Evolutionary conservation across 2,113 vertebrate genomes (phyloP).

Genomic region (Clupea harengus): DNA sequence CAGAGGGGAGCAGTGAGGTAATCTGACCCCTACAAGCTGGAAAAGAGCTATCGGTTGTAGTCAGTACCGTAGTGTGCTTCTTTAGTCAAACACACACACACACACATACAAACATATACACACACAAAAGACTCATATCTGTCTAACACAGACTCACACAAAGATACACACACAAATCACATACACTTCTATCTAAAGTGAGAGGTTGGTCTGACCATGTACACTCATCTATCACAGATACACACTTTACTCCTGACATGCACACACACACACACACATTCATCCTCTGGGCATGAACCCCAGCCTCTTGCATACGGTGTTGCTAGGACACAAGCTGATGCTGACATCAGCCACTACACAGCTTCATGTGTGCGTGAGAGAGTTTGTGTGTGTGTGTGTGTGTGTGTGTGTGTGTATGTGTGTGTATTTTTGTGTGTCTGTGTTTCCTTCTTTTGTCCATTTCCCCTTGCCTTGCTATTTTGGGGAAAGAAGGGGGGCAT

Average conservation of each 20-base stretch:
- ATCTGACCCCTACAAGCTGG: too few species aligned
- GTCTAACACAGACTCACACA: neutral
- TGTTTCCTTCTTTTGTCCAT: neutral
- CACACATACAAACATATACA: conserved; percentile 52
- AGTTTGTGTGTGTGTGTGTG: neutral
- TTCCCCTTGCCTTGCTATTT: conserved; percentile 5
- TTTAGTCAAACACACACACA: neutral
- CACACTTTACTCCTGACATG: neutral
- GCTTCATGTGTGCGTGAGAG: neutral
- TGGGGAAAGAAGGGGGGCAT: neutral
- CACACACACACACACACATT: conserved; percentile 29
- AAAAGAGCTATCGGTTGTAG: too few species aligned
- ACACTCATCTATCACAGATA: too few species aligned
- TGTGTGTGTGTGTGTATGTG: neutral
- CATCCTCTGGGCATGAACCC: conserved; percentile 32
- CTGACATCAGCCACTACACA: neutral
- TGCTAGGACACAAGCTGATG: conserved; percentile 5
- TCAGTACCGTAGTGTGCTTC: too few species aligned
- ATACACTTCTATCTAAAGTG: neutral
- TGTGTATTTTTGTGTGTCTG: neutral
- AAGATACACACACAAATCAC: conserved; percentile 20
- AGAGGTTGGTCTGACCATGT: too few species aligned
- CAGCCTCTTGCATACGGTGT: neutral
- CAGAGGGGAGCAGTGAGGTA: too few species aligned
- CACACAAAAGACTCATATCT: conserved; percentile 25